A percentile compares a stretch with the other conserved stretches of the same genome.
Evolutionary conservation across 2,888 invertebrate species (phyloP).

Genomic region (Melanchra persicariae): DNA sequence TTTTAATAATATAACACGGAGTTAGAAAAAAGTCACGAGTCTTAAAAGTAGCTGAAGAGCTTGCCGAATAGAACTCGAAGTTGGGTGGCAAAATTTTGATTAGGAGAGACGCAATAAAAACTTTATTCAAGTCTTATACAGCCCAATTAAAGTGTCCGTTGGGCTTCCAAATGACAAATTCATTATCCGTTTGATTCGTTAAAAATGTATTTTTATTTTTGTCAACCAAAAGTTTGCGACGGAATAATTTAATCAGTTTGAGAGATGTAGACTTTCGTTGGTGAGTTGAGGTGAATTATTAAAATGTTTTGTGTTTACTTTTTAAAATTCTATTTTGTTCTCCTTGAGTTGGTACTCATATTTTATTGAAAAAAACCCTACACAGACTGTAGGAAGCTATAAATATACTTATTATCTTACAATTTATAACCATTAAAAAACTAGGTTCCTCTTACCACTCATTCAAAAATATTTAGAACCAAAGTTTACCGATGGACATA

Average conservation of each 20-base stretch:
- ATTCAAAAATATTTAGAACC: not conserved
- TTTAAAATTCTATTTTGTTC: conserved; percentile 29
- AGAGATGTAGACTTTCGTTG: conserved; percentile 29
- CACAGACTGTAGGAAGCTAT: not conserved
- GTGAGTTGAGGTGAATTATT: conserved; percentile 52
- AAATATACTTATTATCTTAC: not conserved
- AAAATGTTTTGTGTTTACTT: conserved; percentile 46
- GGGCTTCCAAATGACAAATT: conserved; percentile 74
- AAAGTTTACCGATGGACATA: not conserved
- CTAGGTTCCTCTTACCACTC: too few species aligned
- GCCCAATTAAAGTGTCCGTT: conserved; percentile 78
- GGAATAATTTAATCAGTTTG: conserved; percentile 57
- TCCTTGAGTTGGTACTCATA: conserved; percentile 17
- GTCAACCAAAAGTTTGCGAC: conserved; percentile 44
- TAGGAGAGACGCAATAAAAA: conserved; percentile 80
- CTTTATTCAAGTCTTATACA: conserved; percentile 71
- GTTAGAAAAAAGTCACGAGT: conserved; percentile 74
- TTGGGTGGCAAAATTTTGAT: conserved; percentile 78
- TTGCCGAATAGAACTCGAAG: conserved; percentile 74
- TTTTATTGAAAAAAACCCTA: conserved; percentile 11
- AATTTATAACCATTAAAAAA: not conserved
- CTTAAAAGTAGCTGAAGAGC: conserved; percentile 71
- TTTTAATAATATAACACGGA: conserved; percentile 73
- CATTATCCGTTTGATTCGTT: conserved; percentile 74
- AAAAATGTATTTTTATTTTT: conserved; percentile 67